Base-by-base conservation (phyloP, 30 jellyfish, hydroid and myxozoan species). In the Hydra vulgaris region DNA sequence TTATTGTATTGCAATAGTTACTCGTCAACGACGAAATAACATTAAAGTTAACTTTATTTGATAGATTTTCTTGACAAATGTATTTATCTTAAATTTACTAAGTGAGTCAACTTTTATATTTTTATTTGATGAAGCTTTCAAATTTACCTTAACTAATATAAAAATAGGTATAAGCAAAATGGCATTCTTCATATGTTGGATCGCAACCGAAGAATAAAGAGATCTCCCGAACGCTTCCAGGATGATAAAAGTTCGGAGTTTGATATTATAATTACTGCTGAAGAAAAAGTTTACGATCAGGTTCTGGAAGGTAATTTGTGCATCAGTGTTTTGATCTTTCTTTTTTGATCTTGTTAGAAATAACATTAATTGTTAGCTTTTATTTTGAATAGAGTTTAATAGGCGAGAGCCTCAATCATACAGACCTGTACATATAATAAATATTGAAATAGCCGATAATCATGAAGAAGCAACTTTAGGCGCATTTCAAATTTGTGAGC, bases 401-500 rank as follows among this genome's bases (percentile, higher is more conserved):
- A 90, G 74, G 17, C 92, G 98, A 7, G 98, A 92, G 17, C 96
- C 96, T 53, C 54, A 73, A 22, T 69, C 95, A 1, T 87, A 82
- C 83, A 87, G 96, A 15, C 96, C 98, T 7, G 98, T 92, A 8
- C 98, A 92, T 53, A 81, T 92, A 4, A 84, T 92, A 69, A 92
- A 92, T 78, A 87, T 92, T 52, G 98, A 92, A 25, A 84, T 92
- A 0, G 82, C 84, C n/a, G 98, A 92, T 81, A 92, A 92, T 70
- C 96, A 83, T 74, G 98, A 92, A 80, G 98, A 92, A 56, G 98
- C 98, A 24, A 92, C 98, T 7, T 70, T 92, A 25, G 98, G 98
- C 20, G 98, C 98, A 3, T 79, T 85, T 53, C 87, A 26, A 7
- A 87, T 92, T 16, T 84, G 95, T 55, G 98, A 92, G 69, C 88